Evolutionary conservation across 2,888 invertebrate species (phyloP).

Genomic region (Lepetodrilus schrolli): DNA sequence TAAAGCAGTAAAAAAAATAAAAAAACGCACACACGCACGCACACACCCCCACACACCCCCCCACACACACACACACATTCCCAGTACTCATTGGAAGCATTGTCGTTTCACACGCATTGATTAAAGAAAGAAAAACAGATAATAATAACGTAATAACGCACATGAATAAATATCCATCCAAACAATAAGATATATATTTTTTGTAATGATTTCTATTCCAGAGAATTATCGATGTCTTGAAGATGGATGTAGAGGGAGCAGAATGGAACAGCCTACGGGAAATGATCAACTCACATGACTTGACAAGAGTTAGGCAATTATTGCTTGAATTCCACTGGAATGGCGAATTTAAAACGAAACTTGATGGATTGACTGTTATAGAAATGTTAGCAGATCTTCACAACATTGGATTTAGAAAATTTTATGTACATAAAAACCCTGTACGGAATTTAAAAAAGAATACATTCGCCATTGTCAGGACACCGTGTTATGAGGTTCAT

Average conservation of each 20-base stretch:
- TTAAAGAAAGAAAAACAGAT: no score
- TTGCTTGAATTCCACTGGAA: constrained; percentile 18
- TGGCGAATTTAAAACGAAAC: constrained; percentile 1
- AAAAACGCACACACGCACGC: no score
- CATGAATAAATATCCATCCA: no score
- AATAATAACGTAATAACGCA: no score
- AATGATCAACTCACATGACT: not conserved
- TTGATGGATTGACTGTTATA: not conserved
- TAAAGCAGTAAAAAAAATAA: no score
- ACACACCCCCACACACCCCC: no score
- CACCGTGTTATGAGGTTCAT: constrained; percentile 8
- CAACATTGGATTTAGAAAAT: constrained; percentile 9
- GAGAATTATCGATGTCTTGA: constrained; percentile 23
- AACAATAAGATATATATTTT: no score
- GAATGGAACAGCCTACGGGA: constrained; percentile 11
- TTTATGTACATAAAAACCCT: constrained; percentile 20
- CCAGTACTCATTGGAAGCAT: no score
- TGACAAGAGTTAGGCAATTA: constrained; percentile 12
- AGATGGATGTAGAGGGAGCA: constrained; percentile 27
- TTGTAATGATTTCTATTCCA: no score
- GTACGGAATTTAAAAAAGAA: not conserved
- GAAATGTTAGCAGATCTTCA: not conserved
- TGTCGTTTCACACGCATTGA: no score
- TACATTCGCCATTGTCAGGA: not conserved
- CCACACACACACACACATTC: no score